Base-by-base conservation (phyloP, 1,140 invertebrate species). In the Ceratina australensis region DNA sequence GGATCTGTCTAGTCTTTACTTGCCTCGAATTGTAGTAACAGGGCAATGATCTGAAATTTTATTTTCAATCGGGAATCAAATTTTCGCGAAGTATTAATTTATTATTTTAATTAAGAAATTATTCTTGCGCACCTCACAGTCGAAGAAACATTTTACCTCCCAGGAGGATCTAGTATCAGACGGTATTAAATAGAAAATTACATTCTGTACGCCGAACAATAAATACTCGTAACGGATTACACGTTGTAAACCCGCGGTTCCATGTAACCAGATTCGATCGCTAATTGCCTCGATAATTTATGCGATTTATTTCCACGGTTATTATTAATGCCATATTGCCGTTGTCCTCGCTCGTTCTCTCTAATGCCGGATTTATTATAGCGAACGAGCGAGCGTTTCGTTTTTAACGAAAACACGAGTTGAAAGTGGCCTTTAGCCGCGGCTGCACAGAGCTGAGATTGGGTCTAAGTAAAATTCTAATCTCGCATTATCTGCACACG, bases 341-440 rank as follows among this genome's bases (percentile, higher is more conserved):
- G 18, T 57, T 28, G 50, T n/a, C 52, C 52, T n/a, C 16, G n/a
- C n/a, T 16, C 52, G 52, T 16, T 54, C 16, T 56, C 50, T 28
- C 49, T 12, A 26, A 24, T 26, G 24, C 20, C 56, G 42, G 22
- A 28, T 24, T 16, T n/a, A 59, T 83, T 83, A 84, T 78, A n/a
- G 72, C 78, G 63, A 15, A 67, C 65, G 54, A 42, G 61, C 50
- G 61, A 47, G 63, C 33, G 33, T 42, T 72, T 73, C 65, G 71
- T 47, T 20, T 64, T 42, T 42, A 64, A 80, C 78, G 78, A 84
- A 84, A 84, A 84, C 56, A 68, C 82, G 72, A 84, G 73, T 83
- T 59, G 82, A 84, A 84, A 84, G 82, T 77, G 78, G 82, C 81
- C 81, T 84, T 83, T 84, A 80, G 78, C 82, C 73, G 73, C 56